Base-by-base conservation (phyloP, 2,113 vertebrate species). In the Ahaetulla prasina region DNA sequence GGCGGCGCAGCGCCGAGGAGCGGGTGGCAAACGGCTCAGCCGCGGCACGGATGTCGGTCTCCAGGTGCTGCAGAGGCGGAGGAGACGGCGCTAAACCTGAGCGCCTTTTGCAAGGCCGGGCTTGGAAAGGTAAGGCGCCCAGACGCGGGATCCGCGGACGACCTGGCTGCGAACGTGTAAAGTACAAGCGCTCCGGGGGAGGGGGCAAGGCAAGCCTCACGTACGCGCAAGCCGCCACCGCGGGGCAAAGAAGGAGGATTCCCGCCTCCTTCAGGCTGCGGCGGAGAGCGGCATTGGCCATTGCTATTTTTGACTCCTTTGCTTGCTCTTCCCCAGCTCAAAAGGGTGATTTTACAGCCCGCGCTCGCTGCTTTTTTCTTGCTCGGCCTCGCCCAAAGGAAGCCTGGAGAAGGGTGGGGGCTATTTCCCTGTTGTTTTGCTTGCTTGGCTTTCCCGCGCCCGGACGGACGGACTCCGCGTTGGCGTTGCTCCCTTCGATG, bases 11-110 rank as follows among this genome's bases (percentile, higher is more conserved):
- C 22, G 89, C 49, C 27, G 35, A n/a, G 16, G 30, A 12, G 11
- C 49, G 60, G 55, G 25, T 11, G 35, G 87, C 53, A 23, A 23
- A 27, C n/a, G 10, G 80, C 74, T 35, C 91, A 22, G 87, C 53
- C 22, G 14, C n/a, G 91, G 85, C 86, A 57, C 92, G 54, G 90
- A 93, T 93, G 93, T 93, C 93, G 93, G 87, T n/a, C 53, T 54
- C 86, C 90, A 43, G 90, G 90, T 80, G 92, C 86, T 49, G 86
- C 92, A 4, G 89, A 9, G 45, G 57, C 10, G 87, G 87, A 68
- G 63, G 52, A 10, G 30, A 87, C 49, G 74, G 43, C 22, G 27
- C 7, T 3, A n/a, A 54, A 27, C 54, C 91, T 0, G 30, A 39
- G 85, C 86, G 90, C 4, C 89, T 60, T 87, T 27, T 85, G 74